Percentiles rank a stretch among this genome's conserved stretches.
phyloP scores from a whole-genome alignment of 1,140 invertebrate species.

The Drosophila parabipectinata region DNA sequence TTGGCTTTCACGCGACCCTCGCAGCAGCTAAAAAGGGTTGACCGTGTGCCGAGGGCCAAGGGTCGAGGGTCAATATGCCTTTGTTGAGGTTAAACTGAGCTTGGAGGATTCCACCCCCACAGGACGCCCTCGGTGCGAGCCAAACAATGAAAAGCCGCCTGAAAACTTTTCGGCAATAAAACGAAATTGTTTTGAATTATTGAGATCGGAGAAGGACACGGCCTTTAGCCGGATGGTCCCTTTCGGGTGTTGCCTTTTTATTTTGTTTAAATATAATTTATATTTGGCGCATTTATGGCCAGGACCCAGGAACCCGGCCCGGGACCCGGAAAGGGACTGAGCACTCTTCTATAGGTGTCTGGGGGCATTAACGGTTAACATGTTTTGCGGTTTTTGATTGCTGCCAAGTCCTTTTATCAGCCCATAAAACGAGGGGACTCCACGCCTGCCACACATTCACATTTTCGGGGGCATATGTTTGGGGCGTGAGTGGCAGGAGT shows the following conservation, averaged over 20 bases:
- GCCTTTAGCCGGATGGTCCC: conserved; percentile 41
- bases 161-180: conserved; percentile 71
- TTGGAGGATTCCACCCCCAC: conserved; percentile 38
- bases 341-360: conserved; percentile 74
- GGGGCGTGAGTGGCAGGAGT: conserved; percentile 13
- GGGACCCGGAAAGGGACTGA: conserved; percentile 37
- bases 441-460: conserved; percentile 10
- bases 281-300: conserved; percentile 69
- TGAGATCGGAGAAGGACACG: conserved; percentile 59
- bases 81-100: conserved; percentile 74
- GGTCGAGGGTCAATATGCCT: conserved; percentile 59
- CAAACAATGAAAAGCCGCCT: conserved; percentile 43
- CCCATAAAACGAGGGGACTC: conserved; percentile 56
- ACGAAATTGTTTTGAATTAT: conserved; percentile 82
- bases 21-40: conserved; percentile 59
- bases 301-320: not conserved
- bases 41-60: conserved; percentile 25
- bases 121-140: not conserved
- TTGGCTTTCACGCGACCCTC: conserved; percentile 66
- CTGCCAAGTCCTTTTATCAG: conserved; percentile 71
- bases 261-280: conserved; percentile 74
- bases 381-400: conserved; percentile 78
- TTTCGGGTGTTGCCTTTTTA: conserved; percentile 9
- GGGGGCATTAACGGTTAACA: conserved; percentile 80
- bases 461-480: conserved; percentile 19